phyloP scores from a whole-genome alignment of 2,797 vertebrate genomes.

The Gephyroberyx darwinii region DNA sequence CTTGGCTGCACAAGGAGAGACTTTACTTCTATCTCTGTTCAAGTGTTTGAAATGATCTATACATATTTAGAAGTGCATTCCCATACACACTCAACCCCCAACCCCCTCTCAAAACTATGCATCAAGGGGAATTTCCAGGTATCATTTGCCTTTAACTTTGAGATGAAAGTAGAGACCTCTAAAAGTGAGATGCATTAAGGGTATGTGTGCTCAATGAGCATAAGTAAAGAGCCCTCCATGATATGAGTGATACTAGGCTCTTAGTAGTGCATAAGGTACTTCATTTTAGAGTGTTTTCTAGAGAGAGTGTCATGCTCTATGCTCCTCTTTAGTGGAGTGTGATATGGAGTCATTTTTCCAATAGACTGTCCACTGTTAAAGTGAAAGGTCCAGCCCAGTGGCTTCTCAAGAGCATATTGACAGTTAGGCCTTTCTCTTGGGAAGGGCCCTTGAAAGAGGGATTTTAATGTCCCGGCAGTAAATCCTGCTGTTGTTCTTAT shows the following conservation, averaged over 20 bases:
- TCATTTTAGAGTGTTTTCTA: slow-evolving; percentile 65
- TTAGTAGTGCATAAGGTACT: slow-evolving; percentile 61
- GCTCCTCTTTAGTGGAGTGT: slow-evolving; percentile 53
- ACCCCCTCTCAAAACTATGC: slow-evolving; percentile 56
- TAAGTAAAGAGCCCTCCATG: slow-evolving; percentile 71
- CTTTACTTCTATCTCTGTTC: slow-evolving; percentile 66
- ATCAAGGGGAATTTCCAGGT: slow-evolving; percentile 74
- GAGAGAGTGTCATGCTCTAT: slow-evolving; percentile 51
- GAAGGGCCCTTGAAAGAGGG: slow-evolving; percentile 62
- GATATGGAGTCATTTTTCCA: slow-evolving; percentile 53
- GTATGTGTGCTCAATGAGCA: slow-evolving; percentile 61
- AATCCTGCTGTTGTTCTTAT: slow-evolving; percentile 49
- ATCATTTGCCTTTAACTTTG: slow-evolving; percentile 68
- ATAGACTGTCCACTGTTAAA: slow-evolving; percentile 55
- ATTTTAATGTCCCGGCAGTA: slow-evolving; percentile 54
- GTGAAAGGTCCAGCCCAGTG: slow-evolving; percentile 48
- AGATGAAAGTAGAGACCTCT: slow-evolving; percentile 66
- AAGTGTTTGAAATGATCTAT: slow-evolving; percentile 71
- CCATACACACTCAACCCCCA: slow-evolving; percentile 48
- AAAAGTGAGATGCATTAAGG: slow-evolving; percentile 63
- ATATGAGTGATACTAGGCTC: slow-evolving; percentile 57
- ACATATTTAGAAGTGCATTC: slow-evolving; percentile 59
- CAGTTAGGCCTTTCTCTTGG: slow-evolving; percentile 54
- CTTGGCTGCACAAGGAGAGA: slow-evolving; percentile 55
- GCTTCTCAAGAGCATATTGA: slow-evolving; percentile 56